These are phyloP conservation scores for Arothron firmamentum DNA, from an alignment of 2,113 vertebrate genomes.

Conservation along the genomic window DNA sequence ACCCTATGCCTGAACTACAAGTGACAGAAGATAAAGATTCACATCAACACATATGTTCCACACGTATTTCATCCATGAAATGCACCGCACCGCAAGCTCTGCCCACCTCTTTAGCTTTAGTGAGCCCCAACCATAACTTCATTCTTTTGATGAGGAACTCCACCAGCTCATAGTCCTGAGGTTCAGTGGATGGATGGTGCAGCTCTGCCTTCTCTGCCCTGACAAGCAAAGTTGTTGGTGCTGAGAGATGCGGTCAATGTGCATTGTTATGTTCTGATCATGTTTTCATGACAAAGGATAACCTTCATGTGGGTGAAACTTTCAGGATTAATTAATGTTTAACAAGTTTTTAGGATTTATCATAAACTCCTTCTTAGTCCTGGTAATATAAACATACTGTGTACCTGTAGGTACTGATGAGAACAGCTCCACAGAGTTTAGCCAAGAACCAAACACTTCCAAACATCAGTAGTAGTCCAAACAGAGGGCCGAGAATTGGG, in stretches of 20 bases:
- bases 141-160: slow-evolving; percentile 81
- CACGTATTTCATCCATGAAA: background rate
- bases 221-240: background rate
- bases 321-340: no score
- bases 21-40: background rate
- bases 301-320: no score
- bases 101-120: slow-evolving; percentile 76
- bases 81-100: background rate
- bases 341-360: no score
- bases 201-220: slow-evolving; percentile 61
- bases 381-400: no score
- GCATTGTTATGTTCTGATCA: background rate
- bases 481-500: slow-evolving; percentile 63
- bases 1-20: slow-evolving; percentile 80
- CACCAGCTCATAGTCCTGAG: slow-evolving; percentile 80
- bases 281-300: no score
- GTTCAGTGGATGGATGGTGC: slow-evolving; percentile 63
- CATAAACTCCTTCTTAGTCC: no score
- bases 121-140: slow-evolving; percentile 80
- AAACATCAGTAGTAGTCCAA: slow-evolving; percentile 53
- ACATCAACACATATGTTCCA: slow-evolving; percentile 1
- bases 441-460: slow-evolving; percentile 61
- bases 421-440: slow-evolving; percentile 64
- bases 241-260: background rate
- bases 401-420: slow-evolving; percentile 68